phyloP scores from a whole-genome alignment of 2,888 invertebrate species.

The Caprella mutica region DNA sequence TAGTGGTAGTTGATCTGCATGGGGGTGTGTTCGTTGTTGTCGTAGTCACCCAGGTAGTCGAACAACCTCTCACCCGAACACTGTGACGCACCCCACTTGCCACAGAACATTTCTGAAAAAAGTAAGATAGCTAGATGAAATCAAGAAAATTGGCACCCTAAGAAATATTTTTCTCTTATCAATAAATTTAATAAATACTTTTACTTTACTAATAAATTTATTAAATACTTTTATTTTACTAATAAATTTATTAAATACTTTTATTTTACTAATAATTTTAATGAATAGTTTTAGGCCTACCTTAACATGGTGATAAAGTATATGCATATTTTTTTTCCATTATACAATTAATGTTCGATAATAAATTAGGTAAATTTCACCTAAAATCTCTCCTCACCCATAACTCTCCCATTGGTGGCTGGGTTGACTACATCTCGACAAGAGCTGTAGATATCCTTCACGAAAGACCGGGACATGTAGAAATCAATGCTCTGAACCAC shows the following conservation, averaged over 20 bases:
- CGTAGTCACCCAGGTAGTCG: conserved; percentile 38
- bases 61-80: conserved; percentile 34
- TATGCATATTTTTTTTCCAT: not conserved
- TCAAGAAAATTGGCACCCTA: too few relatives aligned
- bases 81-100: conserved; percentile 25
- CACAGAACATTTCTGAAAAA: conserved; percentile 29
- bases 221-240: too few relatives aligned
- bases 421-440: conserved; percentile 26
- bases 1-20: conserved; percentile 62
- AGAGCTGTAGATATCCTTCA: conserved; percentile 26
- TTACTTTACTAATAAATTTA: too few relatives aligned
- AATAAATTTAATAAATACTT: too few relatives aligned
- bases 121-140: too few relatives aligned
- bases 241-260: too few relatives aligned
- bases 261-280: too few relatives aligned
- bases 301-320: too few relatives aligned
- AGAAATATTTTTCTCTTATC: too few relatives aligned
- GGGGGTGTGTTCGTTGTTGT: conserved; percentile 43
- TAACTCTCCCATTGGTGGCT: conserved; percentile 27
- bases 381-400: conserved; percentile 18
- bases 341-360: not conserved
- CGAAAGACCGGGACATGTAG: conserved; percentile 25
- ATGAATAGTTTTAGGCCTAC: too few relatives aligned
- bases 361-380: not conserved
- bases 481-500: conserved; percentile 27